These are phyloP conservation scores for Druon quercuslanigerum DNA, from an alignment of 1,140 invertebrate species.

Conservation along the genomic window DNA sequence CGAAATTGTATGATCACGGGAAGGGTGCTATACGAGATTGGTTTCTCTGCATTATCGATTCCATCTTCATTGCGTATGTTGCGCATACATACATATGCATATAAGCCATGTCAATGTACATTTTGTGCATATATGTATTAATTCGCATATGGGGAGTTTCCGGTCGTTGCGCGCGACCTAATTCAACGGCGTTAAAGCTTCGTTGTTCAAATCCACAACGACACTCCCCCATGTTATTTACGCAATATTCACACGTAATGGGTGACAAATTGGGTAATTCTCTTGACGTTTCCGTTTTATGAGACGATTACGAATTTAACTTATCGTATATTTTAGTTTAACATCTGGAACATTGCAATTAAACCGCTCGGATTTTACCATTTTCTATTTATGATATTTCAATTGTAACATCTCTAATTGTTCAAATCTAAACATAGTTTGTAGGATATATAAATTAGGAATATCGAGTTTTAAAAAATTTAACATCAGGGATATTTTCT, in stretches of 20 bases:
- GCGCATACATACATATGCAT: not conserved
- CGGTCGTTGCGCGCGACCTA: conserved; percentile 21
- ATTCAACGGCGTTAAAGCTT: conserved; percentile 23
- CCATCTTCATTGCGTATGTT: conserved; percentile 21
- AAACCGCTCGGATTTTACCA: no score
- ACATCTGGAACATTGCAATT: no score
- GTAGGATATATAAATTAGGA: no score
- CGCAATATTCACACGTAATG: conserved; percentile 9
- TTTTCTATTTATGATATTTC: no score
- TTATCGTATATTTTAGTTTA: no score
- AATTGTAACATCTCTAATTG: no score
- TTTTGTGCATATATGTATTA: not conserved
- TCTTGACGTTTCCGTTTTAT: conserved; percentile 5
- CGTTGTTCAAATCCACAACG: conserved; percentile 20
- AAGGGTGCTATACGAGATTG: conserved; percentile 16
- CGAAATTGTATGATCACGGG: not conserved
- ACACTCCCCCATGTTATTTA: conserved; percentile 6
- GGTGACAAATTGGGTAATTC: conserved; percentile 4
- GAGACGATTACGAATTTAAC: no score
- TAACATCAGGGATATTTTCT: no score
- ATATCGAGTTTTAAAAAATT: no score
- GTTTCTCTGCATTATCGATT: conserved; percentile 30
- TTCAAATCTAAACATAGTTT: no score
- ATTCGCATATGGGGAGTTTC: not conserved
- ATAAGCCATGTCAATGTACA: conserved; percentile 9